These are phyloP conservation scores for Corydoras maculifer DNA, from an alignment of 2,113 vertebrate species.

Conservation along the genomic window DNA sequence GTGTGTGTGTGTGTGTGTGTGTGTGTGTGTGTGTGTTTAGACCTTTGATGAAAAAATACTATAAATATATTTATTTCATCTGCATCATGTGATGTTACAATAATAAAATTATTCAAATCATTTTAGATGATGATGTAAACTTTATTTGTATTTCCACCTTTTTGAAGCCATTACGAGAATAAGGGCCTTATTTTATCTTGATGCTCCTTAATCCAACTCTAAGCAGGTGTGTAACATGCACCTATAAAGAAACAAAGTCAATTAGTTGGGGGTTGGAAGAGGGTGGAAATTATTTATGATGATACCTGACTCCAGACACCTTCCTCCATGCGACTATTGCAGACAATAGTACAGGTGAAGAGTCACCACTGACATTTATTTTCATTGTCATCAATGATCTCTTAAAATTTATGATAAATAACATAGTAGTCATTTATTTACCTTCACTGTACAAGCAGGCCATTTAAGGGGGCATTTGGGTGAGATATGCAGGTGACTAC, in stretches of 20 bases:
- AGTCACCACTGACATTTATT: neutral
- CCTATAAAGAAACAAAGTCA: conserved; percentile 44
- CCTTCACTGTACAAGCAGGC: too few species aligned
- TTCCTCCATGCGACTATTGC: conserved; percentile 6
- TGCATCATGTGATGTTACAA: neutral
- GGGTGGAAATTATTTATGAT: conserved; percentile 48
- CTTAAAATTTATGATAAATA: too few species aligned
- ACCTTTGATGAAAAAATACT: neutral
- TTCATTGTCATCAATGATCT: neutral
- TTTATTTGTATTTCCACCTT: conserved; percentile 8
- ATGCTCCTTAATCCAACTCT: conserved; percentile 37
- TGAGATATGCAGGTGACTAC: too few species aligned
- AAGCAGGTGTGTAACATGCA: conserved; percentile 49
- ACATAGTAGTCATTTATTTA: too few species aligned
- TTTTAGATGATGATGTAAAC: neutral
- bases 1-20: too few species aligned
- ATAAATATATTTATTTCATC: neutral
- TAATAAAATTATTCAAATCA: neutral
- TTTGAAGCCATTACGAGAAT: conserved; percentile 36
- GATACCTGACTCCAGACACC: conserved; percentile 27
- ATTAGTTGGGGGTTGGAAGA: conserved; percentile 42
- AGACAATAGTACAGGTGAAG: neutral
- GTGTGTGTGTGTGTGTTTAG: too few species aligned
- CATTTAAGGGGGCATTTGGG: too few species aligned
- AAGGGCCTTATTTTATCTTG: conserved; percentile 37